A percentile compares a stretch with the other conserved stretches of the same genome.
These are phyloP conservation scores for Cyrtodaria siliqua DNA, from an alignment of 2,888 invertebrate species.

Conservation along the genomic window DNA sequence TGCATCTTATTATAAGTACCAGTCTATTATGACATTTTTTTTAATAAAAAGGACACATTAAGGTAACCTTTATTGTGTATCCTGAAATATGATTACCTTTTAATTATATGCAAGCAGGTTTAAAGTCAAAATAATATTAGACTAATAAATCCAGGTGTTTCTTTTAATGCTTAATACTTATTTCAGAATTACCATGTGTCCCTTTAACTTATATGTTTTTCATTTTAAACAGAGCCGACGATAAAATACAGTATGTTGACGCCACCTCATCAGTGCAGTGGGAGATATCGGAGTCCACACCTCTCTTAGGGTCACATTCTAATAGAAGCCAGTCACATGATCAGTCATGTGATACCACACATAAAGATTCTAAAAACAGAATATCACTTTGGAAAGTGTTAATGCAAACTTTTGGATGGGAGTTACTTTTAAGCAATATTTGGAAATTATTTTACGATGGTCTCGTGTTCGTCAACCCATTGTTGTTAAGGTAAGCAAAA, in stretches of 20 bases:
- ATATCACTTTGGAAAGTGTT: conserved; percentile 74
- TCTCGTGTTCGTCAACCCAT: conserved; percentile 71
- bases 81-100: no score
- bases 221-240: neutral
- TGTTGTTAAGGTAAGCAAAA: conserved; percentile 40
- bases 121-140: no score
- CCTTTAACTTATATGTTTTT: neutral
- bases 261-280: neutral
- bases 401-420: conserved; percentile 75
- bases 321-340: conserved; percentile 30
- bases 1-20: no score
- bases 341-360: conserved; percentile 26
- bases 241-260: no score
- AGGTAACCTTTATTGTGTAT: no score
- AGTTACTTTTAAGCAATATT: conserved; percentile 73
- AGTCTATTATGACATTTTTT: no score
- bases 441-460: conserved; percentile 78
- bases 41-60: no score
- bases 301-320: neutral
- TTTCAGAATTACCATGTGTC: no score
- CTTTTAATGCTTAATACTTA: no score
- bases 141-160: no score
- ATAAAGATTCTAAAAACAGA: conserved; percentile 5
- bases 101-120: no score
- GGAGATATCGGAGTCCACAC: no score